Percentiles rank a stretch among this genome's conserved stretches.
phyloP scores from a whole-genome alignment of 2,888 invertebrate genomes.

The Rutpela maculata region DNA sequence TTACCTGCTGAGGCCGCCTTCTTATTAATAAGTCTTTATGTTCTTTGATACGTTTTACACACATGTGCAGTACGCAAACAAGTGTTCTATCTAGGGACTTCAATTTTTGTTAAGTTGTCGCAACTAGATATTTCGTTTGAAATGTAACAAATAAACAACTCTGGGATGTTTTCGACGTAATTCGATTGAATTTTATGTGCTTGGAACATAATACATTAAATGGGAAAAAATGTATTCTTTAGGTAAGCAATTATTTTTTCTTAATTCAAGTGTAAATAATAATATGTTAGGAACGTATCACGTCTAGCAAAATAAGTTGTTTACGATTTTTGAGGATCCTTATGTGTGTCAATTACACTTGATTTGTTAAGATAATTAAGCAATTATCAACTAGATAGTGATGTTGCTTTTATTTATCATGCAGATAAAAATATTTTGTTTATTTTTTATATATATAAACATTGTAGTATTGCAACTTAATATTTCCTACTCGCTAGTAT shows the following conservation, averaged over 20 bases:
- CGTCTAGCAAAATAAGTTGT: constrained; percentile 5
- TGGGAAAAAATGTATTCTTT: constrained; percentile 72
- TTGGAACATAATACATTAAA: constrained; percentile 35
- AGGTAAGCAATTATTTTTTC: constrained; percentile 65
- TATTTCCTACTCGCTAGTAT: background rate
- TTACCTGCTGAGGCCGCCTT: constrained; percentile 52
- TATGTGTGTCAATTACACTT: constrained; percentile 31
- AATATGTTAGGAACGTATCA: background rate
- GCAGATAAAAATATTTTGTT: constrained; percentile 28
- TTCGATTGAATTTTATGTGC: constrained; percentile 33
- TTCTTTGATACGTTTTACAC: constrained; percentile 38
- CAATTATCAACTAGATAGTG: constrained; percentile 33
- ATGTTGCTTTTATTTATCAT: constrained; percentile 13
- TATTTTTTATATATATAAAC: constrained; percentile 14
- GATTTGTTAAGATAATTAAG: constrained; percentile 20
- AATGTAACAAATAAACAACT: constrained; percentile 35
- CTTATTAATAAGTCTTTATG: constrained; percentile 46
- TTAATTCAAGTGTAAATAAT: background rate
- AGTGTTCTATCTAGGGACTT: constrained; percentile 40
- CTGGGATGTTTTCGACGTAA: constrained; percentile 40
- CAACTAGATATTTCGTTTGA: constrained; percentile 24
- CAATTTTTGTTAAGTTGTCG: constrained; percentile 39
- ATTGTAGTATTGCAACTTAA: constrained; percentile 6
- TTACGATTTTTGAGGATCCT: constrained; percentile 25
- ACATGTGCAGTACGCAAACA: constrained; percentile 40